phyloP scores from a whole-genome alignment of 2,888 invertebrate genomes.

The Hydriomena furcata region DNA sequence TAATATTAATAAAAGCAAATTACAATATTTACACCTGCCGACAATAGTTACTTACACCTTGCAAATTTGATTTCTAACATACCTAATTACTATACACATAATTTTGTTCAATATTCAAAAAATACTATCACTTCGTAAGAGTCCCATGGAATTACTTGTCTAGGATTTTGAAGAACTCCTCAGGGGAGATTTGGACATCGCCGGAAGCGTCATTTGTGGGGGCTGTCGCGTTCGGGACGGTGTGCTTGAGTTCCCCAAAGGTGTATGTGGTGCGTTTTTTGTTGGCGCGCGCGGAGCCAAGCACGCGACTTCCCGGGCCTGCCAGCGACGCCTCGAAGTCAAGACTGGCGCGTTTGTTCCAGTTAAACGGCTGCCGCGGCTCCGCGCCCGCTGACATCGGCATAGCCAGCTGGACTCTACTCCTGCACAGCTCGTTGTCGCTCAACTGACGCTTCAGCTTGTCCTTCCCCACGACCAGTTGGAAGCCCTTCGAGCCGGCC shows the following conservation, averaged over 20 bases:
- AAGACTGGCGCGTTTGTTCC: constrained; percentile 62
- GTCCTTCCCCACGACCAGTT: constrained; percentile 68
- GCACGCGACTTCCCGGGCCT: constrained; percentile 27
- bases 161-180: constrained; percentile 71
- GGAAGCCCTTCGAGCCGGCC: constrained; percentile 58
- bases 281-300: constrained; percentile 34
- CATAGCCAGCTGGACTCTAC: constrained; percentile 68
- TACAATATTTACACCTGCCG: constrained; percentile 79
- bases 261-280: constrained; percentile 61
- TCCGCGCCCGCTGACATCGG: constrained; percentile 80
- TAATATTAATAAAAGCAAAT: constrained; percentile 76
- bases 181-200: constrained; percentile 61
- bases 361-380: constrained; percentile 64
- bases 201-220: constrained; percentile 43
- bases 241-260: constrained; percentile 77
- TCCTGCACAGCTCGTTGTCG: constrained; percentile 67
- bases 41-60: constrained; percentile 57
- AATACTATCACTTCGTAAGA: constrained; percentile 42
- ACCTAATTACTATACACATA: constrained; percentile 56
- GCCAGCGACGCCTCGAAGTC: constrained; percentile 58
- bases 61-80: constrained; percentile 53
- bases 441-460: constrained; percentile 72
- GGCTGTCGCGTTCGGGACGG: constrained; percentile 64
- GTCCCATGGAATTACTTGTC: constrained; percentile 59
- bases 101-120: constrained; percentile 53